Evolutionary conservation across 2,797 vertebrate genomes (phyloP), one percentile per base, ranked within the genome.

Genomic region (Alosa sapidissima): DNA sequence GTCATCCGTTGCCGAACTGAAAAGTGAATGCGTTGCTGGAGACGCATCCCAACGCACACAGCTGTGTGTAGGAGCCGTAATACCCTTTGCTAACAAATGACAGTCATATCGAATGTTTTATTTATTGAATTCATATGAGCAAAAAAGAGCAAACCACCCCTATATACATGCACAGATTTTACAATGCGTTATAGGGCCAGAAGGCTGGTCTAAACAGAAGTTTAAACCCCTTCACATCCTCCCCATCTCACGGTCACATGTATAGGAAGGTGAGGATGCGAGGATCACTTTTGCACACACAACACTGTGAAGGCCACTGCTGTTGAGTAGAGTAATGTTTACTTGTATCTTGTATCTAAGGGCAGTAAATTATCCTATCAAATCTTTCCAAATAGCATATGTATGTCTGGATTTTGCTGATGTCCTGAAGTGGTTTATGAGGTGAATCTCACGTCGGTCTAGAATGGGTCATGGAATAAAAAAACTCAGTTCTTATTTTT

Each of bases 41-140:
- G n/a, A n/a, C n/a, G n/a, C n/a, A n/a, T n/a, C n/a, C n/a, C n/a
- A 28, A 28, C 1, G 28, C 28, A 28, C 28, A 1, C 28, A 28
- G 1, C 28, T 28, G 28, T 28, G 28, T 28, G 28, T 28, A 28
- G 28, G 28, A 28, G 28, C 28, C 28, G 33, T 41, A 28, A 41
- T 8, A 51, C 2, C 5, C 11, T 1, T 16, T 3, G 72, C 16
- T 45, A 8, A 78, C 16, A 78, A 62, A 62, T 47, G 5, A 78
- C 88, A 88, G 86, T 93, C 88, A 93, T 94, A 94, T 94, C 90
- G 91, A 92, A 89, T 92, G 88, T 89, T 94, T 95, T 95, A 94
- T 94, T 95, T 95, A 94, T 93, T 94, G 91, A 91, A 91, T 88
- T 84, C 28, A 88, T 85, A 85, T 90, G 87, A 90, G 85, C 86